Percentiles rank a stretch among this genome's conserved stretches.
phyloP scores from a whole-genome alignment of 2,888 invertebrate species.

The Lasioglossum pauxillum region DNA sequence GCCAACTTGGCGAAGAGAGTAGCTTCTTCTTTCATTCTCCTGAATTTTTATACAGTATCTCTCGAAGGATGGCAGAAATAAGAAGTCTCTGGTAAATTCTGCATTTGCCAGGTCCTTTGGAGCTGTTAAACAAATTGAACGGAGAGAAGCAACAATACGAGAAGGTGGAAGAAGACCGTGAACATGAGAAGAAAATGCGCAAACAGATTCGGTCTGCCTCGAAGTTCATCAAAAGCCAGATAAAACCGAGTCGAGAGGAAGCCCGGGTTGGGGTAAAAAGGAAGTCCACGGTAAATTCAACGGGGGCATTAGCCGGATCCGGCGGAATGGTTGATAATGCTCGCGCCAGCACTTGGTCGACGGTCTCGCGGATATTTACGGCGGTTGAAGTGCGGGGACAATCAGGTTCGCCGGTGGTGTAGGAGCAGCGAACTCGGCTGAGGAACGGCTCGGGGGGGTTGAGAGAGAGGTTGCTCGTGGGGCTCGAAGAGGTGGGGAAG shows the following conservation, averaged over 20 bases:
- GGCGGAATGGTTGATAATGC: constrained; percentile 69
- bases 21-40: background rate
- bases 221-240: background rate
- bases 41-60: background rate
- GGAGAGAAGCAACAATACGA: background rate
- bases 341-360: constrained; percentile 60
- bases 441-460: constrained; percentile 9
- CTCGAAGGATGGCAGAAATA: background rate
- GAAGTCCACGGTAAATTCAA: constrained; percentile 53
- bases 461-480: background rate
- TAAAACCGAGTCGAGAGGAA: background rate
- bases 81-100: background rate
- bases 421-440: constrained; percentile 33
- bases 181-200: background rate
- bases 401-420: constrained; percentile 62
- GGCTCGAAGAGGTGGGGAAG: background rate
- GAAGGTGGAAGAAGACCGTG: background rate
- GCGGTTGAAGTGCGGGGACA: constrained; percentile 47
- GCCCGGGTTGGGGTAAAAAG: background rate
- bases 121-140: background rate
- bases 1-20: background rate
- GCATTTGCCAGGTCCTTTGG: background rate
- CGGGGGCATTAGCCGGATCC: constrained; percentile 62
- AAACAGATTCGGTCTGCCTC: background rate
- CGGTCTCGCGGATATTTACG: constrained; percentile 67